Conservation (phyloP, 2,888 invertebrate species). For the Lasioglossum marginatum region DNA sequence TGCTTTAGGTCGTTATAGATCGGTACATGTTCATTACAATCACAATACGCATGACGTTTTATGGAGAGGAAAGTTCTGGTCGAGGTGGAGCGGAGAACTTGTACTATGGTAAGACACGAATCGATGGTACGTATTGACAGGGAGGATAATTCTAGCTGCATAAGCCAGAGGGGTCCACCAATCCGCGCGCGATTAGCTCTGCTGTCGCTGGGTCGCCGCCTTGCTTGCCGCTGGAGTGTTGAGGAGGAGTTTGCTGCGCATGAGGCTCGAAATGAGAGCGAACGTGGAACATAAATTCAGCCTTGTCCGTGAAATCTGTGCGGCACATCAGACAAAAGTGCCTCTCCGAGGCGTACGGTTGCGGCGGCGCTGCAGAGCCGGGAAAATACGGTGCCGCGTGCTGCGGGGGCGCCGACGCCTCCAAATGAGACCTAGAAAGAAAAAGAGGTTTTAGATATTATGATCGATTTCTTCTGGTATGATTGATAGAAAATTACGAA, state of each 20-base stretch:
- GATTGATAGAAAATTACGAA: too few relatives aligned
- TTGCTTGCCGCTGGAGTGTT: constrained; percentile 77
- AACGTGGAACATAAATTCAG: constrained; percentile 90
- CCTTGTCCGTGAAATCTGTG: constrained; percentile 88
- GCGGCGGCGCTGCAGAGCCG: constrained; percentile 80
- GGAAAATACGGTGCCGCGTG: constrained; percentile 83
- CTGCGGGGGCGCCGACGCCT: constrained; percentile 80
- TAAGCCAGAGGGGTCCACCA: constrained; percentile 82
- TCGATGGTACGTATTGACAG: constrained; percentile 75
- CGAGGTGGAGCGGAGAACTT: constrained; percentile 73
- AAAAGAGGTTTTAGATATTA: neutral
- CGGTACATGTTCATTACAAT: constrained; percentile 75
- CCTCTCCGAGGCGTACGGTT: constrained; percentile 81
- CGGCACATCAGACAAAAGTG: constrained; percentile 88
- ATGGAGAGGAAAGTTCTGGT: constrained; percentile 67
- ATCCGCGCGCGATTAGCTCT: constrained; percentile 82
- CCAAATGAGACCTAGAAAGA: constrained; percentile 79
- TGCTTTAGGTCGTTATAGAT: constrained; percentile 45
- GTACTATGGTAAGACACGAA: constrained; percentile 82
- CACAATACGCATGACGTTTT: constrained; percentile 75
- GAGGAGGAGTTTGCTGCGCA: constrained; percentile 73
- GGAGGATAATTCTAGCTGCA: constrained; percentile 82
- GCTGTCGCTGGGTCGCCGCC: constrained; percentile 80
- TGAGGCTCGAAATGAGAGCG: constrained; percentile 87
- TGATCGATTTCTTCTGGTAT: too few relatives aligned